These are phyloP conservation scores for Popillia japonica DNA, from an alignment of 1,140 invertebrate genomes.

Conservation along the genomic window DNA sequence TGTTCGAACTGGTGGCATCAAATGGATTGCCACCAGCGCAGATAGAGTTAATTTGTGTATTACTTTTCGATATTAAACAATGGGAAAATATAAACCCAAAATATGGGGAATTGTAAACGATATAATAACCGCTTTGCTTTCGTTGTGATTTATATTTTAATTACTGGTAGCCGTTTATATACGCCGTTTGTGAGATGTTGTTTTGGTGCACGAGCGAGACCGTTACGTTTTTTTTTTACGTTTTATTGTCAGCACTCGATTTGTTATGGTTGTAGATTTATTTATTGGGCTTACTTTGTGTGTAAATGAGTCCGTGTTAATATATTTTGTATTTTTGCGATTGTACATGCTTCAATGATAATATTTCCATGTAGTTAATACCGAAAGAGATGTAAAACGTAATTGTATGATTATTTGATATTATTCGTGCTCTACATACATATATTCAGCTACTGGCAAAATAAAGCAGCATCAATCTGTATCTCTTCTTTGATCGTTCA, in stretches of 20 bases:
- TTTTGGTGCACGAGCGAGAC: background rate
- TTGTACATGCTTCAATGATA: background rate
- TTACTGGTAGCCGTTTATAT: background rate
- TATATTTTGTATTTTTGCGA: background rate
- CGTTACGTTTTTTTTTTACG: background rate
- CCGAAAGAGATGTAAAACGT: background rate
- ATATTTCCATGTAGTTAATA: background rate
- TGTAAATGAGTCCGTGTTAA: background rate
- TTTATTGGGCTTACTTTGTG: background rate
- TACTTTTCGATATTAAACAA: constrained; percentile 13
- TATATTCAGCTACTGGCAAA: background rate
- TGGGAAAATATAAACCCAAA: background rate
- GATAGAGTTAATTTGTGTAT: background rate
- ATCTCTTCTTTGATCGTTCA: too few relatives aligned
- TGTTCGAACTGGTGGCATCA: background rate
- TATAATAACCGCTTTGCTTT: constrained; percentile 10
- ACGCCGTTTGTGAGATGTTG: background rate
- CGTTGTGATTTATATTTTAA: background rate
- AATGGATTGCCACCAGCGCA: background rate
- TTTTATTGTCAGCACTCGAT: background rate
- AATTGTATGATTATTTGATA: background rate
- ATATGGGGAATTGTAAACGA: constrained; percentile 1
- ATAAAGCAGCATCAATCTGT: background rate
- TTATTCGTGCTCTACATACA: background rate
- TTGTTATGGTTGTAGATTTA: background rate